phyloP scores from a whole-genome alignment of 2,113 vertebrate species.

The Oncorhynchus clarkii region DNA sequence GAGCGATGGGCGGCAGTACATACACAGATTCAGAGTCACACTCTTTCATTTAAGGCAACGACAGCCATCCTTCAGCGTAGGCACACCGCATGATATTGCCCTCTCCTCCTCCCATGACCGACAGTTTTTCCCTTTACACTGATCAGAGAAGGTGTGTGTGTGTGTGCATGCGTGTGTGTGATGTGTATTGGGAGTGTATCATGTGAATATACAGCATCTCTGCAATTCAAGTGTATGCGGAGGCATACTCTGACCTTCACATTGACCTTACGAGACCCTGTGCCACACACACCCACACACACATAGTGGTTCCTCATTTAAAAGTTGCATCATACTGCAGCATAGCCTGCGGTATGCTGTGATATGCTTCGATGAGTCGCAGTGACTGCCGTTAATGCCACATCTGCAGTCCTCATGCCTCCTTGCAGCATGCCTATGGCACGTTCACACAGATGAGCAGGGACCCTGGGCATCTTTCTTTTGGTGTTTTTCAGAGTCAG shows the following conservation, averaged over 20 bases:
- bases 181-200: neutral
- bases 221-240: conserved; percentile 24
- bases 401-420: too few species aligned
- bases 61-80: neutral
- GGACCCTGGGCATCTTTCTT: too few species aligned
- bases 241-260: conserved; percentile 55
- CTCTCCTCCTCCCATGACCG: conserved; percentile 35
- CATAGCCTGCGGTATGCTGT: too few species aligned
- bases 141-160: conserved; percentile 23
- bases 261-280: conserved; percentile 42
- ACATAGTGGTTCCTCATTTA: neutral
- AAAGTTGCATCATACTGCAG: too few species aligned
- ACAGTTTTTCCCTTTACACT: neutral
- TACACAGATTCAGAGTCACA: conserved; percentile 2
- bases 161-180: conserved; percentile 9
- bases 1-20: conserved; percentile 63
- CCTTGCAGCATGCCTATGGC: too few species aligned
- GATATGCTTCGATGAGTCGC: too few species aligned
- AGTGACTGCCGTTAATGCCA: too few species aligned
- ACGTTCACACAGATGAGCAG: too few species aligned
- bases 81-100: neutral
- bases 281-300: neutral
- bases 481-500: too few species aligned
- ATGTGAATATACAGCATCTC: conserved; percentile 51
- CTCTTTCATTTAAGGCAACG: conserved; percentile 3